Evolutionary conservation across 2,113 vertebrate species (phyloP).

Genomic region (Chaetorhynchus papuensis): DNA sequence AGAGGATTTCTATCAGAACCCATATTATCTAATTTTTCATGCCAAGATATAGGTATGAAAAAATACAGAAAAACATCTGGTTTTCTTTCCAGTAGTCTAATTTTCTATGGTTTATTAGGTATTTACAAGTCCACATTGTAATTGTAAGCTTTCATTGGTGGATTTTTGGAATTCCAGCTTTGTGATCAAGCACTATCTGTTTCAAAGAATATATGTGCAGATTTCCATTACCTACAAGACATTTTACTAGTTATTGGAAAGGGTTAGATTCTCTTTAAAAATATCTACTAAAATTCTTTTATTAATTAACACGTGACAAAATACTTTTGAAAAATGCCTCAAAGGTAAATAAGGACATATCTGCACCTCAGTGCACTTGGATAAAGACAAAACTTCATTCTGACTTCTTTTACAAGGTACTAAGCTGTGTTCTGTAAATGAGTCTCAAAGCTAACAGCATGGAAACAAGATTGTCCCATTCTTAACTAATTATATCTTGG

Average conservation of each 20-base stretch:
- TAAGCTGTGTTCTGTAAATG: neutral
- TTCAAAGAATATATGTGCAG: neutral
- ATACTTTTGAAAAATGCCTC: neutral
- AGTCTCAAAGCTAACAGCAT: neutral
- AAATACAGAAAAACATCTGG: rapidly evolving
- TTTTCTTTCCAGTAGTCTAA: neutral
- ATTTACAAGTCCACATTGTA: neutral
- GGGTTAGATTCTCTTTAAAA: neutral
- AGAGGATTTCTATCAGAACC: neutral
- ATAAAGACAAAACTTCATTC: neutral
- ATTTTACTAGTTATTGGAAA: neutral
- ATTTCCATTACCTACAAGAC: neutral
- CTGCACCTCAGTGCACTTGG: neutral
- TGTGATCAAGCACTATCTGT: neutral
- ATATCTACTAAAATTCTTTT: neutral
- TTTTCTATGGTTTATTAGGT: neutral
- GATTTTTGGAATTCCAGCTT: neutral
- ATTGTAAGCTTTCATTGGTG: neutral
- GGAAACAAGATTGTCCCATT: neutral
- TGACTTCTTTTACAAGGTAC: neutral
- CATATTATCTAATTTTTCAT: neutral
- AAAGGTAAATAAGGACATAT: neutral
- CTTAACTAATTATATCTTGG: neutral
- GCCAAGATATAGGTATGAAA: neutral
- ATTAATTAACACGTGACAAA: neutral